Evolutionary conservation across 2,888 invertebrate species (phyloP).

Genomic region (Cataglyphis albicans): DNA sequence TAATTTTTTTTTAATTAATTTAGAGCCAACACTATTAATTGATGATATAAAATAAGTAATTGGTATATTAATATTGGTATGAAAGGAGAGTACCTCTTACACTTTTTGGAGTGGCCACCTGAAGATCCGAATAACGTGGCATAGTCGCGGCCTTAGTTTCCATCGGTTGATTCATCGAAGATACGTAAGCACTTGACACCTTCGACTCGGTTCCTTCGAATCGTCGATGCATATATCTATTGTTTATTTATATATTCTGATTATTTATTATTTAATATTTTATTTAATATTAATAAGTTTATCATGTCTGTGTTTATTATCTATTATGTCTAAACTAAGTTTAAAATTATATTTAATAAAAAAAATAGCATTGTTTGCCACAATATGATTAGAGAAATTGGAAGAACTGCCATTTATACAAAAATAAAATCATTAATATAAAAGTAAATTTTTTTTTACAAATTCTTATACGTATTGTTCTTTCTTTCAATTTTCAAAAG

Average conservation of each 20-base stretch:
- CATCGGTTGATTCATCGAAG: slow-evolving; percentile 73
- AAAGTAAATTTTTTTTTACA: not conserved
- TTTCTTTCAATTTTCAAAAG: not conserved
- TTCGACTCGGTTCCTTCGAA: slow-evolving; percentile 66
- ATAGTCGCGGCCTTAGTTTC: slow-evolving; percentile 83
- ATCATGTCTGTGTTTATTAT: too few relatives aligned
- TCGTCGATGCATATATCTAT: slow-evolving; percentile 69
- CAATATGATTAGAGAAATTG: not conserved
- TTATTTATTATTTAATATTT: not conserved
- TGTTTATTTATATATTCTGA: not conserved
- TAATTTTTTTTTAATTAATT: slow-evolving; percentile 8
- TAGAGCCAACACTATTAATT: not conserved
- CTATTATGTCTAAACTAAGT: too few relatives aligned
- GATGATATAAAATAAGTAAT: not conserved
- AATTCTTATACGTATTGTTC: not conserved
- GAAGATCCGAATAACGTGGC: slow-evolving; percentile 83
- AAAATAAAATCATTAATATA: not conserved
- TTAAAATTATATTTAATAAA: too few relatives aligned
- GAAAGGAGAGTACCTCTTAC: slow-evolving; percentile 66
- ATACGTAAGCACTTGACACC: slow-evolving; percentile 59
- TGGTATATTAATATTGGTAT: not conserved
- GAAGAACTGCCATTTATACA: not conserved
- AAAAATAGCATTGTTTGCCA: not conserved
- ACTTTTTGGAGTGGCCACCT: slow-evolving; percentile 71
- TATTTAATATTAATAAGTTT: not conserved